Base-by-base conservation (phyloP, 2,797 vertebrate genomes). In the Antrozous pallidus region DNA sequence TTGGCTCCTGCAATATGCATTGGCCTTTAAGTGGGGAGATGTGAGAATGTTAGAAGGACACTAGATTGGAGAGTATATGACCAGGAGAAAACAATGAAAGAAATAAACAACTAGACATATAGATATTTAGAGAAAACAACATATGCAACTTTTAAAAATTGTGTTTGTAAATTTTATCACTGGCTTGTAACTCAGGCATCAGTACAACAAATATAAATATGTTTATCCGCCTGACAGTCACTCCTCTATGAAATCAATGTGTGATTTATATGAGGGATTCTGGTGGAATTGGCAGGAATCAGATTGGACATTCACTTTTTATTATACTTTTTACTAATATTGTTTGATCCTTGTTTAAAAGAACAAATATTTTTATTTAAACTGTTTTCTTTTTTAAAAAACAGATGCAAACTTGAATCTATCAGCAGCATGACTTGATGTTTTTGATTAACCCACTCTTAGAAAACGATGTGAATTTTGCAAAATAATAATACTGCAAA, bases 11-110 rank as follows among this genome's bases (percentile, higher is more conserved):
- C n/a, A 77, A 92, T 93, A 80, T 74, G 36, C 42, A 90, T 54
- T 89, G 95, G 92, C 92, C 95, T 96, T 94, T 70, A 24, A 87
- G 12, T 84, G 26, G 24, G 4, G 56, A 91, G 78, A 87, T 56
- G 85, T 92, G 40, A 93, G 94, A 77, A 93, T 45, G 24, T 91
- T 86, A 84, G 79, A 94, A 96, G 69, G 93, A 40, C 90, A 96
- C 54, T 91, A 86, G 93, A 40, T 28, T 89, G 70, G 36, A 87
- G 49, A 70, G 4, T 90, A 49, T 94, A 56, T 90, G 69, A 13
- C 63, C 40, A 10, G 65, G 42, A 87, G 40, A 91, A 96, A 92
- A 91, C 47, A 92, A 11, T 51, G 90, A 36, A 78, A 45, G 11
- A 22, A 47, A 70, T 45, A 31, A 61, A 56, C 28, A 61, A 14